Base-by-base conservation (phyloP, 2,888 invertebrate genomes). In the Scelioninae gen. 2 region DNA sequence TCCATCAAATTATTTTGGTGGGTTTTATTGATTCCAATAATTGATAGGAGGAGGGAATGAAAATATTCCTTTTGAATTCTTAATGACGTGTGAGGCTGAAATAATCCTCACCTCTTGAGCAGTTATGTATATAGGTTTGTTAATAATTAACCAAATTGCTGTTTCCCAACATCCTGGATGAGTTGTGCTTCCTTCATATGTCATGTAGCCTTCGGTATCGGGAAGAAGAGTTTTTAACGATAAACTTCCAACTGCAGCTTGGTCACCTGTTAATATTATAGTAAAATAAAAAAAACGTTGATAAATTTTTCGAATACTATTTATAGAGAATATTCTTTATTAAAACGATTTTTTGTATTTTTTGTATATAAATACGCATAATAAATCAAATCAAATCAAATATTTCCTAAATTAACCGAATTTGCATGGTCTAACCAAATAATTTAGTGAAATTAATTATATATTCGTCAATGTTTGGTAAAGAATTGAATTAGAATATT, bases 151-250 rank as follows among this genome's bases (percentile, higher is more conserved):
- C 98, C 98, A 99, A 70, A 97, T 96, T 35, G 97, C 96, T n/a
- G 98, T 98, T 88, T 99, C 98, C 94, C 97, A 96, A 87, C 98
- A 99, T 52, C 97, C 96, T 6, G 98, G 98, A 87, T 96, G 96
- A 63, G 98, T 98, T 79, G 97, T 94, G 78, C 97, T 97, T 18
- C 98, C 98, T 85, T 98, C 97, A 87, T 98, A 99, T 25, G 98
- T 98, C 89, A 99, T 94, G 88, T 96, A 99, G 85, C 95, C 94
- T 81, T 93, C 92, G 43, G 96, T 98, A 84, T 93, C 93, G 75
- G 98, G 98, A 80, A 98, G 90, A 63, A 98, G 88, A 63, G 93
- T 93, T 81, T 93, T 91, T 78, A 97, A 89, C 22, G 96, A 95
- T 81, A 97, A 89, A 84, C 95, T 94, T 81, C 93, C 92, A 84